These are phyloP conservation scores for Mastomys coucha DNA, from an alignment of 2,113 vertebrate genomes.

Conservation along the genomic window DNA sequence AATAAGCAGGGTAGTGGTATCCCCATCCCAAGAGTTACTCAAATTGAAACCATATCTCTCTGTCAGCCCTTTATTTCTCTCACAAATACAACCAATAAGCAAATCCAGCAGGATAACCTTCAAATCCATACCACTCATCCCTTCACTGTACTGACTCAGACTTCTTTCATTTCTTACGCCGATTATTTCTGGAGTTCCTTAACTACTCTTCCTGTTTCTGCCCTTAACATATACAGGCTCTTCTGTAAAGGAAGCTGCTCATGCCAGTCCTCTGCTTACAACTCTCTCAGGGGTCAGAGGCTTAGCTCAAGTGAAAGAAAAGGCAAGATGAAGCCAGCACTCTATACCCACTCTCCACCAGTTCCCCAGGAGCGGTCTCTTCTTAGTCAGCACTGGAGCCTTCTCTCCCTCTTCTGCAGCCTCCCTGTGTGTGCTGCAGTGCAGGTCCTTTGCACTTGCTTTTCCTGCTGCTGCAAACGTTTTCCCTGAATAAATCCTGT, in stretches of 20 bases:
- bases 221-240: not conserved
- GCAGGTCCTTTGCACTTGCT: not conserved
- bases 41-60: conserved; percentile 17
- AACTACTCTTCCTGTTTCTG: conserved; percentile 31
- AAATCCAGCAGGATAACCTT: not conserved
- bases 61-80: conserved; percentile 6
- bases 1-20: not conserved
- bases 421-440: not conserved
- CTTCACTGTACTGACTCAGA: not conserved
- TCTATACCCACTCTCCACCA: not conserved
- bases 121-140: not conserved
- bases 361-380: not conserved
- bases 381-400: not conserved
- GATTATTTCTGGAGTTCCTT: not conserved
- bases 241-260: conserved; percentile 17
- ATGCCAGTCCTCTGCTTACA: not conserved
- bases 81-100: not conserved
- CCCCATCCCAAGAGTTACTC: not conserved
- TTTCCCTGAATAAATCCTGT: not conserved
- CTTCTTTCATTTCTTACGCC: not conserved
- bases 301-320: not conserved
- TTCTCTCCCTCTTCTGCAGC: not conserved
- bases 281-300: not conserved
- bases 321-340: not conserved
- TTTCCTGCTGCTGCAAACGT: not conserved